Percentiles rank a stretch among this genome's conserved stretches.
Conservation (phyloP, 2,113 vertebrate species). For the Seriola aureovittata region DNA sequence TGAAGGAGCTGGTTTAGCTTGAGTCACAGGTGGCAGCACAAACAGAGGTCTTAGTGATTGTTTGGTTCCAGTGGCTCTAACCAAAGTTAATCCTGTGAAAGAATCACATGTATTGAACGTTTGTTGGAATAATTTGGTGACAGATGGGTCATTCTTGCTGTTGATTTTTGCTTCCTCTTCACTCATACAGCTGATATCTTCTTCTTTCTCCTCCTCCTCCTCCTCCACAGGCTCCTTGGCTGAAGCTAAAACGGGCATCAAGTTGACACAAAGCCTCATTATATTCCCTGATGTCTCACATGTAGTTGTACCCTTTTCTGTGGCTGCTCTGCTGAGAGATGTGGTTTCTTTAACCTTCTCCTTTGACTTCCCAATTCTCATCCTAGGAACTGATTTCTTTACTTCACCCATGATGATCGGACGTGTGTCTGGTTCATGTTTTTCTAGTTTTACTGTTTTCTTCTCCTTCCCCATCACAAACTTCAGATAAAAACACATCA, state of each 20-base stretch:
- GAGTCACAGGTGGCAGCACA: constrained; percentile 24
- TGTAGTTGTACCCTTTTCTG: not conserved
- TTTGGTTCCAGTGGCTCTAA: not conserved
- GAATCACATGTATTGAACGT: not conserved
- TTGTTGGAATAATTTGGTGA: constrained; percentile 4
- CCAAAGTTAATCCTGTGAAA: not conserved
- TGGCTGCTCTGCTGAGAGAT: not conserved
- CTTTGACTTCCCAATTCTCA: constrained; percentile 39
- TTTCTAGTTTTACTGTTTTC: constrained; percentile 22
- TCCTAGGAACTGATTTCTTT: constrained; percentile 34
- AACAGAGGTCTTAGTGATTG: not conserved
- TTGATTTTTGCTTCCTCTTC: constrained; percentile 16
- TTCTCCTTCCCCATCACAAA: constrained; percentile 37
- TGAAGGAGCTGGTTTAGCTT: constrained; percentile 2
- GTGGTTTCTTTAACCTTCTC: constrained; percentile 18
- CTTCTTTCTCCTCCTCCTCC: constrained; percentile 10
- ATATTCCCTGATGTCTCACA: constrained; percentile 33
- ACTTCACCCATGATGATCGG: constrained; percentile 35
- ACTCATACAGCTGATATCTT: not conserved
- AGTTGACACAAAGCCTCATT: constrained; percentile 69
- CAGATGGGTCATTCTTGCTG: not conserved
- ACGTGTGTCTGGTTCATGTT: not conserved
- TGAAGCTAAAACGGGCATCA: constrained; percentile 67
- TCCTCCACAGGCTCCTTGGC: constrained; percentile 41
- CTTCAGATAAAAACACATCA: not conserved